Evolutionary conservation across 2,888 invertebrate species (phyloP).

Genomic region (Schrankia costaestrigalis): DNA sequence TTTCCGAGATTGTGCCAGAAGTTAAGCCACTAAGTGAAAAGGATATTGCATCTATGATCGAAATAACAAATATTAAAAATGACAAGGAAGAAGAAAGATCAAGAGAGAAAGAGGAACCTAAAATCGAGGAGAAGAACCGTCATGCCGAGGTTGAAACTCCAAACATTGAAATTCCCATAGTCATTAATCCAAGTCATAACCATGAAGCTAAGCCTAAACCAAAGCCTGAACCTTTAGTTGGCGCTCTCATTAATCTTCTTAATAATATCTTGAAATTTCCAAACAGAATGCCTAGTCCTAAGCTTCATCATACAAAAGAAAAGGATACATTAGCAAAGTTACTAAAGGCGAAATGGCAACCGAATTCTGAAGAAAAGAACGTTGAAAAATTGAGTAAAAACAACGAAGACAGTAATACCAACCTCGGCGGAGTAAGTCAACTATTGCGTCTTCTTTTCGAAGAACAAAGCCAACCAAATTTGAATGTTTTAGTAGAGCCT

Average conservation of each 20-base stretch:
- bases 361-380: conserved; percentile 7
- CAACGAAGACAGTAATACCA: no score
- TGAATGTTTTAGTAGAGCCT: conserved; percentile 14
- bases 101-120: no score
- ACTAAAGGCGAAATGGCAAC: conserved; percentile 11
- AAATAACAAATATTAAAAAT: no score
- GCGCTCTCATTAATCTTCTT: conserved; percentile 14
- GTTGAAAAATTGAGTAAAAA: not conserved
- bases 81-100: no score
- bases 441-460: conserved; percentile 9
- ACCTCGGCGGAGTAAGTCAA: not conserved
- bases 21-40: no score
- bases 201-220: no score
- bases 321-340: not conserved
- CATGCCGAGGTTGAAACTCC: not conserved
- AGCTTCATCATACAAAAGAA: conserved; percentile 1
- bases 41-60: no score
- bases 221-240: conserved; percentile 4
- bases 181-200: not conserved
- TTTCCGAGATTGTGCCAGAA: no score
- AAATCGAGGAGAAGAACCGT: no score
- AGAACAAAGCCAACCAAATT: conserved; percentile 9
- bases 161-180: not conserved
- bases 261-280: conserved; percentile 16
- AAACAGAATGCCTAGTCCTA: conserved; percentile 2